phyloP scores from a whole-genome alignment of 1,140 invertebrate species.

The Leptoteleia sp. region DNA sequence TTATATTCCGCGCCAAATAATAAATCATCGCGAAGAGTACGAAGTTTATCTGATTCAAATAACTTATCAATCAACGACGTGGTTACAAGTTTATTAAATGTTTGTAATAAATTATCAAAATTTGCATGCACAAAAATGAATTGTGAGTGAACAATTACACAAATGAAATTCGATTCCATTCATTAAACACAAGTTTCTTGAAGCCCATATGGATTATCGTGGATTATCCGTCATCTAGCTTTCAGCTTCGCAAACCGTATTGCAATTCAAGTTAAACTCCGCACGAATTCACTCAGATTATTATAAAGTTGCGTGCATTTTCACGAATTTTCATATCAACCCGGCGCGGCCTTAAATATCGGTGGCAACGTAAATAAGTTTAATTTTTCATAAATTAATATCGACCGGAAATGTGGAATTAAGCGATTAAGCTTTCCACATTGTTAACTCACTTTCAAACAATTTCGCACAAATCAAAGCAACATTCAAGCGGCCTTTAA shows the following conservation, averaged over 20 bases:
- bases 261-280: constrained; percentile 31
- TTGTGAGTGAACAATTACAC: no score
- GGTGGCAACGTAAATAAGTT: background rate
- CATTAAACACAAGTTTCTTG: constrained; percentile 23
- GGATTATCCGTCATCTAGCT: constrained; percentile 44
- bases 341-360: constrained; percentile 1
- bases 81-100: no score
- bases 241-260: constrained; percentile 22
- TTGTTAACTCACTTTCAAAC: background rate
- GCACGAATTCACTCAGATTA: constrained; percentile 20
- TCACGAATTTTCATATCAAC: constrained; percentile 8
- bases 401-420: background rate
- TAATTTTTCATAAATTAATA: constrained; percentile 13
- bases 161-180: no score
- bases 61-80: no score
- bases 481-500: no score
- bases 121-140: no score
- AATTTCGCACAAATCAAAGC: background rate
- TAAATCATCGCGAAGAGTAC: no score
- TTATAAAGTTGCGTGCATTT: constrained; percentile 35
- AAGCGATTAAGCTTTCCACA: background rate
- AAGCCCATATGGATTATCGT: constrained; percentile 29
- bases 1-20: no score
- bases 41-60: no score
- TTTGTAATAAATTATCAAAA: no score